Evolutionary conservation across 2,797 vertebrate species (phyloP).

Genomic region (Potorous gilbertii): DNA sequence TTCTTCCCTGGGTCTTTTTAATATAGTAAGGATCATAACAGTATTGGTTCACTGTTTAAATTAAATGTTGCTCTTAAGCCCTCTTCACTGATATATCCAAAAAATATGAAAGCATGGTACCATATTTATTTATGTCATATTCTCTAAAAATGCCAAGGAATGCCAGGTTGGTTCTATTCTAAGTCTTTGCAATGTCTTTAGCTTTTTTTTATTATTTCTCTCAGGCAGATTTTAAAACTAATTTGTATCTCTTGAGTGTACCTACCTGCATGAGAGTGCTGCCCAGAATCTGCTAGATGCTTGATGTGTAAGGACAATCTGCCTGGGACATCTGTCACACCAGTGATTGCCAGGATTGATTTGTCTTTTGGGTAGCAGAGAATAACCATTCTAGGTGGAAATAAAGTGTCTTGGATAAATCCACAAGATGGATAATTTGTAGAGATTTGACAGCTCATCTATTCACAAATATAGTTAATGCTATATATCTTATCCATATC

Average conservation of each 20-base stretch:
- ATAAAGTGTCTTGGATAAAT: slow-evolving; percentile 47
- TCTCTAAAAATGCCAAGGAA: slow-evolving; percentile 23
- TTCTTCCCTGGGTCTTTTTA: neutral
- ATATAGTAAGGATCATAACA: neutral
- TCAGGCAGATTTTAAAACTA: slow-evolving; percentile 49
- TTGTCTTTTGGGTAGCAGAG: neutral
- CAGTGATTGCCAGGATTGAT: neutral
- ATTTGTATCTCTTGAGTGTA: neutral
- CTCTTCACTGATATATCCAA: slow-evolving; percentile 16
- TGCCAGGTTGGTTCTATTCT: neutral
- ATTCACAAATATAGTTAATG: slow-evolving; percentile 40
- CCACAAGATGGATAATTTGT: slow-evolving; percentile 21
- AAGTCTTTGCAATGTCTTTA: slow-evolving; percentile 33
- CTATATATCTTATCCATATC: slow-evolving; percentile 25
- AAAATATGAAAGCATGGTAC: neutral
- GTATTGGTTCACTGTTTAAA: neutral
- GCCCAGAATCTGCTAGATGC: slow-evolving; percentile 15
- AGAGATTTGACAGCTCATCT: neutral
- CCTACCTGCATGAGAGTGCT: neutral
- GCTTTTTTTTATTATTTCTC: slow-evolving; percentile 45
- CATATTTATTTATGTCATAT: slow-evolving; percentile 2
- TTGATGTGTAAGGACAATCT: slow-evolving; percentile 21
- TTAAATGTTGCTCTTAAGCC: neutral
- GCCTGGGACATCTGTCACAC: slow-evolving; percentile 42
- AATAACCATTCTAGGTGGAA: neutral